Evolutionary conservation across 1,140 invertebrate genomes (phyloP).

Genomic region (Stenopsyche tienmushanensis): DNA sequence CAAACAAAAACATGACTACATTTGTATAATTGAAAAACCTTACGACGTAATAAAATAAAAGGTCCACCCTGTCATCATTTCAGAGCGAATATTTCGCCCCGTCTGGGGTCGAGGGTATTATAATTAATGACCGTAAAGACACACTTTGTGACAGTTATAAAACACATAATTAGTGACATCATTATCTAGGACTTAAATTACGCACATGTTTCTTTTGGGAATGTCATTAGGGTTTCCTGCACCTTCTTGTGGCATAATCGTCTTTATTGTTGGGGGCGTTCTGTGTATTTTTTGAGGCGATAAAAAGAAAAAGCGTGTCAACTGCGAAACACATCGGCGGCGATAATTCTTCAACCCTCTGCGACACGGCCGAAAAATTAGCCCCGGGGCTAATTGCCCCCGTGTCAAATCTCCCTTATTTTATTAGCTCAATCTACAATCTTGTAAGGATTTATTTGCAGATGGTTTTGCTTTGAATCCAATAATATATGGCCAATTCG

Average conservation of each 20-base stretch:
- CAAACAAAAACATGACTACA: too few relatives aligned
- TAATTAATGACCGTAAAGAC: conserved; percentile 9
- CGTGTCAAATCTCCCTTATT: conserved; percentile 13
- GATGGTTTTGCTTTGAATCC: too few relatives aligned
- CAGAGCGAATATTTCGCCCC: too few relatives aligned
- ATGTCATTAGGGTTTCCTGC: not conserved
- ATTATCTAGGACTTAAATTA: not conserved
- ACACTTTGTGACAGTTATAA: conserved; percentile 5
- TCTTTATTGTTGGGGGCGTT: not conserved
- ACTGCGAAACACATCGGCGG: conserved; percentile 13
- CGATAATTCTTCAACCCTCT: conserved; percentile 12
- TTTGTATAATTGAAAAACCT: too few relatives aligned
- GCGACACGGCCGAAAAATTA: conserved; percentile 3
- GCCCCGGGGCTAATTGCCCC: conserved; percentile 3
- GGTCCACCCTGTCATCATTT: too few relatives aligned
- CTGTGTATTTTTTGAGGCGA: conserved; percentile 2
- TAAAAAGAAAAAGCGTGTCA: conserved; percentile 14
- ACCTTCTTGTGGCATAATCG: conserved; percentile 7
- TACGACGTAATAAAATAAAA: too few relatives aligned
- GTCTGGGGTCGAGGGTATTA: too few relatives aligned
- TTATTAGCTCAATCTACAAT: too few relatives aligned
- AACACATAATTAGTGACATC: conserved; percentile 7
- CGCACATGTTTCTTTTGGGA: not conserved
- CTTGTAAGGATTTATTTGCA: too few relatives aligned
- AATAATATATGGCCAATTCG: too few relatives aligned